Base-by-base conservation (phyloP, 2,113 vertebrate genomes). In the Artemisiospiza belli region DNA sequence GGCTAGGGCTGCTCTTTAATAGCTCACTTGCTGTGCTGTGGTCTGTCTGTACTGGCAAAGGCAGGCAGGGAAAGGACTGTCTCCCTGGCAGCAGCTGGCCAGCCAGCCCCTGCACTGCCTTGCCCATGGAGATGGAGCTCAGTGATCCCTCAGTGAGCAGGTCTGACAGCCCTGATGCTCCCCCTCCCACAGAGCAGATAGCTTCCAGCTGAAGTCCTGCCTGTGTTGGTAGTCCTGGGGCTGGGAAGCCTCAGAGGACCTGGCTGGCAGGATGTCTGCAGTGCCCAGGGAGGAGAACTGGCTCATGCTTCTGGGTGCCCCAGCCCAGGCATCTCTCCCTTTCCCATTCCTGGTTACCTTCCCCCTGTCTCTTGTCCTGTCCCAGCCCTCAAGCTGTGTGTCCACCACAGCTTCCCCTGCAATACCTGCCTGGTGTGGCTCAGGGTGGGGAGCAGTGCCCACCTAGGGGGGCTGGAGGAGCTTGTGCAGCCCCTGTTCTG, bases 31-130 rank as follows among this genome's bases (percentile, higher is more conserved):
- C 95, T 96, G 96, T 70, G 94, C 85, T 0, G 0, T 62, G 88
- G 67, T 94, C 96, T 96, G 95, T 90, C 92, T 85, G 79, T 62
- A 8, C 59, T 92, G 90, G 94, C 92, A 92, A 54, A 94, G 67
- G 33, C 70, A 62, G 81, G 47, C 89, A 77, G 77, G 61, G 59
- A 68, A 78, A 78, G 64, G 27, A 51, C 61, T 0, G 6, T 74
- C 73, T 91, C 87, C 83, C 39, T 51, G 83, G 73, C 87, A 94
- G 95, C 35, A 5, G 84, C 87, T 94, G 87, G 35, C 57, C 62
- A 87, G 90, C 39, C 92, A 68, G 30, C 58, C 64, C 67, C 75
- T 79, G 57, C 3, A n/a, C 79, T 73, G 68, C 68, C 74, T 80
- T 72, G 31, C 44, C 54, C 3, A 0, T 21, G 25, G 62, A 94